Evolutionary conservation across 2,797 vertebrate genomes (phyloP).

Genomic region (Muraenolepis orangiensis): DNA sequence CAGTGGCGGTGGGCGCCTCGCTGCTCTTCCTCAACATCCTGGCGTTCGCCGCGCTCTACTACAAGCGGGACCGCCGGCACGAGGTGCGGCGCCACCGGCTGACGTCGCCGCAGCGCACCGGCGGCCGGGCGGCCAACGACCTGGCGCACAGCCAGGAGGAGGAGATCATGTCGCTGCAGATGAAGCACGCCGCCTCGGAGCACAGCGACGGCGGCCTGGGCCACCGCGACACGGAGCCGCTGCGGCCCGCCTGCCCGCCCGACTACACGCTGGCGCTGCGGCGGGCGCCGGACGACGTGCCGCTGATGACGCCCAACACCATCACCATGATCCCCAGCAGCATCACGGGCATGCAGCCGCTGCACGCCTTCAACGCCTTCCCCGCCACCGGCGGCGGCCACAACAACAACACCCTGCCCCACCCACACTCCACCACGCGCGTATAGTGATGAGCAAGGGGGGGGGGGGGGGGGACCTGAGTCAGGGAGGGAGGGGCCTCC

Average conservation of each 20-base stretch:
- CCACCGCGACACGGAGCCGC: constrained; percentile 84
- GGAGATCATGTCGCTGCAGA: constrained; percentile 90
- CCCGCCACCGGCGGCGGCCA: constrained; percentile 82
- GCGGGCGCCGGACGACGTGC: constrained; percentile 87
- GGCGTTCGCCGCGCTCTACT: constrained; percentile 91
- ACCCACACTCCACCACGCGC: constrained; percentile 91
- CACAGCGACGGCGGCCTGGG: constrained; percentile 76
- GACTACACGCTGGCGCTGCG: constrained; percentile 91
- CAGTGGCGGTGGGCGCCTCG: constrained; percentile 88
- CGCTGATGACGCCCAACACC: constrained; percentile 87
- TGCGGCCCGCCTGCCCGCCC: constrained; percentile 85
- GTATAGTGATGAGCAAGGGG: constrained; percentile 87
- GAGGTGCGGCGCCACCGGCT: constrained; percentile 84
- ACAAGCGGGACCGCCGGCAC: constrained; percentile 88
- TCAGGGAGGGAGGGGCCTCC: constrained; percentile 32
- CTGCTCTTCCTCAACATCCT: constrained; percentile 93
- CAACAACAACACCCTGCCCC: constrained; percentile 93
- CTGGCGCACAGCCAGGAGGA: constrained; percentile 87
- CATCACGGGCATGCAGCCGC: constrained; percentile 85
- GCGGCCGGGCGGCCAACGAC: constrained; percentile 78
- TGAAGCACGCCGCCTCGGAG: constrained; percentile 87
- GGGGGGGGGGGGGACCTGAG: constrained; percentile 39
- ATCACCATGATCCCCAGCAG: constrained; percentile 91
- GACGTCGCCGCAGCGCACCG: constrained; percentile 79
- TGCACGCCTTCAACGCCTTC: constrained; percentile 88